Conservation (phyloP, 2,797 vertebrate species). For the Oceanodroma leucorhoa region DNA sequence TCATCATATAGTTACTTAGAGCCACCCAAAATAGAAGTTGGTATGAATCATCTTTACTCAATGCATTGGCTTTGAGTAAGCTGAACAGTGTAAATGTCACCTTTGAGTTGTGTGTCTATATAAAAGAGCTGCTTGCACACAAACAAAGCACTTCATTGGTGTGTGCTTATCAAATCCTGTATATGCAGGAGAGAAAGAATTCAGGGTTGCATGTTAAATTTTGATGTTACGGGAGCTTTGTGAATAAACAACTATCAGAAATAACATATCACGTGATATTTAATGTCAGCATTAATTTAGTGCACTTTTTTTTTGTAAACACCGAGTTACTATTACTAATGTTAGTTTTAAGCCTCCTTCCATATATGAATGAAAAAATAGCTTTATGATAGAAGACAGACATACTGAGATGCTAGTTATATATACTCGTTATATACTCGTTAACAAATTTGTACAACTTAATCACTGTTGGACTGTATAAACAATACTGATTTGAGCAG, state of each 20-base stretch:
- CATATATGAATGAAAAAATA: neutral
- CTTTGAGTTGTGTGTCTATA: neutral
- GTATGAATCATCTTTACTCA: neutral
- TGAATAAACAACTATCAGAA: neutral
- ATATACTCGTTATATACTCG: neutral
- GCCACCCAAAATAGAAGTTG: neutral
- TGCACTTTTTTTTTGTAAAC: neutral
- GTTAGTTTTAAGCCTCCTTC: neutral
- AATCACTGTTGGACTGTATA: neutral
- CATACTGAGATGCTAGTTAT: neutral
- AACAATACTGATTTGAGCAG: neutral
- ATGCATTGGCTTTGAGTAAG: neutral
- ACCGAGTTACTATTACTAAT: neutral
- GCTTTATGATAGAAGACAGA: neutral
- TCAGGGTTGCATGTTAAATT: neutral
- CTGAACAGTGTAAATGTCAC: neutral
- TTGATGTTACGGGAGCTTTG: neutral
- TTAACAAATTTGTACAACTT: neutral
- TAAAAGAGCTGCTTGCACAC: neutral
- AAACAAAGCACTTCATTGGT: neutral
- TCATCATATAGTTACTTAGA: neutral
- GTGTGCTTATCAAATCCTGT: neutral
- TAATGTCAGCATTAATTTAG: neutral
- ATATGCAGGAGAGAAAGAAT: neutral
- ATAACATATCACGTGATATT: fast-evolving